Base-by-base conservation (phyloP, 2,113 vertebrate genomes). In the Albula goreensis region DNA sequence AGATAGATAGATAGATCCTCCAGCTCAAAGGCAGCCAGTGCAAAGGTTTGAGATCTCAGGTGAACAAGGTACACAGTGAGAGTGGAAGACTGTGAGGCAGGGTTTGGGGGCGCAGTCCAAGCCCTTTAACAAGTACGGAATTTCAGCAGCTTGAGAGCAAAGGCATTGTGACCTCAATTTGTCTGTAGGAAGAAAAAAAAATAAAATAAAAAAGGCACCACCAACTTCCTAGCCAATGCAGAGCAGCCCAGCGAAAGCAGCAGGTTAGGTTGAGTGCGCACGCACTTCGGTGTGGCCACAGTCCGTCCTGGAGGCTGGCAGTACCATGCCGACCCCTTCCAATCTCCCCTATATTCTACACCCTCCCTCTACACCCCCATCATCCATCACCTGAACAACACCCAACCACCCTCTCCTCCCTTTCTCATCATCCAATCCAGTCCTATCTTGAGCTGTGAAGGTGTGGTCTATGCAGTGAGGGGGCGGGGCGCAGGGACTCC, bases 241-340 rank as follows among this genome's bases (percentile, higher is more conserved):
- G 85, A 82, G 50, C 50, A 82, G 80, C 51, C 63, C n/a, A 49
- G 74, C 79, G 66, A 74, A 82, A 86, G 85, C 85, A 86, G 85
- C 85, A 86, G 80, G 80, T 50, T 74, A 86, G 81, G 80, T 53
- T 52, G 80, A 81, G 80, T n/a, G 19, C 3, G 80, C 49, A 81
- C 41, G 51, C 50, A 5, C 80, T 51, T 48, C 3, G 8, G 22
- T 53, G 22, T 81, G 80, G 51, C 60, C 50, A 78, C 31, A 52
- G 83, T 83, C 79, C 53, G 31, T 63, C 57, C 70, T 2, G 50
- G 17, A 53, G 50, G 49, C 8, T n/a, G 49, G 7, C 70, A n/a
- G 8, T n/a, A 31, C 70, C 22, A 9, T 74, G 70, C 70, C 70
- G 10, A n/a, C 19, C 5, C 11, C 70, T 9, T 9, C 70, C 60